Conservation (phyloP, 2,888 invertebrate species). For the Bugula neritina region DNA sequence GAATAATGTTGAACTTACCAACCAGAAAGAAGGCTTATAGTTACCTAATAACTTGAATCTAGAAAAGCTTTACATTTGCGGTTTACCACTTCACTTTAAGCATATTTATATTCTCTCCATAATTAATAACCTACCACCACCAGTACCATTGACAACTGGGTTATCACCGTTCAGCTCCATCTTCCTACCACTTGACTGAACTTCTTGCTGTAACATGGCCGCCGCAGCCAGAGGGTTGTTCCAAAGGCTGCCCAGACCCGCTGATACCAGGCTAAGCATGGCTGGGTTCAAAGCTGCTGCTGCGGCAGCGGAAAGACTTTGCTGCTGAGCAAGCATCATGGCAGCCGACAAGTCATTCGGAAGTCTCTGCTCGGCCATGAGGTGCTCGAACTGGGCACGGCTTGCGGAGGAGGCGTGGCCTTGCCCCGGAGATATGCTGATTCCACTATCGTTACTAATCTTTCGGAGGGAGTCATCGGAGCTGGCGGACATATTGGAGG, state of each 20-base stretch:
- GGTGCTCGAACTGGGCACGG: background rate
- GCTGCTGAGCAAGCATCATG: background rate
- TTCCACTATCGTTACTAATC: slow-evolving; percentile 20
- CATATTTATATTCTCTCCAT: background rate
- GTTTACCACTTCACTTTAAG: background rate
- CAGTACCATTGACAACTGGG: background rate
- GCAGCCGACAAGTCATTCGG: slow-evolving; percentile 2
- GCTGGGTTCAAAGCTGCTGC: slow-evolving; percentile 13
- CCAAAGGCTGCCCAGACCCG: background rate
- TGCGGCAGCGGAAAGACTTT: background rate
- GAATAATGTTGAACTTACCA: background rate
- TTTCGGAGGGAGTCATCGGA: slow-evolving; percentile 10
- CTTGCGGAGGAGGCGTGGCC: background rate
- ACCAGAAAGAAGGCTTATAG: background rate
- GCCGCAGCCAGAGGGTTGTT: slow-evolving; percentile 10
- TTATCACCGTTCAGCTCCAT: background rate
- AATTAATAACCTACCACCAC: background rate
- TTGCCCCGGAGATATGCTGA: background rate
- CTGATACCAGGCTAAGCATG: slow-evolving; percentile 10
- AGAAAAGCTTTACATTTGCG: background rate
- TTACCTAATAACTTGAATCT: slow-evolving; percentile 17
- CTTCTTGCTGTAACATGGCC: slow-evolving; percentile 22
- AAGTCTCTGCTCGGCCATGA: slow-evolving; percentile 5
- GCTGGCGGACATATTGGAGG: slow-evolving; percentile 3
- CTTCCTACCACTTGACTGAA: background rate